A percentile compares a stretch with the other conserved stretches of the same genome.
These are phyloP conservation scores for Lordiphosa fenestrarum DNA, from an alignment of 2,888 invertebrate genomes.

Conservation along the genomic window DNA sequence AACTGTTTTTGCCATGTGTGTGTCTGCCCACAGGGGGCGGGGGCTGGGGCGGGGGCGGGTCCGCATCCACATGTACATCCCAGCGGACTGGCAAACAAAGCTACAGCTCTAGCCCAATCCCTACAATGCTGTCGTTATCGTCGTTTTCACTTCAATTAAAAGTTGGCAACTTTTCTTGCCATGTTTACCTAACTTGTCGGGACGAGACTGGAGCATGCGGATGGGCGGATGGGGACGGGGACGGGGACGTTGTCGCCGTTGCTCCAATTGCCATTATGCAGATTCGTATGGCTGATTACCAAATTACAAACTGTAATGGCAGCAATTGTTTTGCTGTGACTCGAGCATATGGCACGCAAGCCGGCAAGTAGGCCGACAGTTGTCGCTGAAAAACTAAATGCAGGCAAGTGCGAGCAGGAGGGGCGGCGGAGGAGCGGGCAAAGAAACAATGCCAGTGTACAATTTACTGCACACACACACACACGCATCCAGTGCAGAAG, in stretches of 20 bases:
- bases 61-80: constrained; percentile 48
- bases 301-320: constrained; percentile 74
- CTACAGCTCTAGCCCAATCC: constrained; percentile 48
- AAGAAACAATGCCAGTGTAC: constrained; percentile 34
- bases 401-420: constrained; percentile 9
- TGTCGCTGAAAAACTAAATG: constrained; percentile 53
- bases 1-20: constrained; percentile 65
- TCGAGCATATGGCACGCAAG: constrained; percentile 55
- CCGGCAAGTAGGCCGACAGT: constrained; percentile 44
- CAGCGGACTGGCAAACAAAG: constrained; percentile 56
- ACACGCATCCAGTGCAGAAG: constrained; percentile 9
- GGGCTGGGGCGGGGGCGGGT: constrained; percentile 30
- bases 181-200: constrained; percentile 65
- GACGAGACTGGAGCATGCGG: not conserved
- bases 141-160: constrained; percentile 78
- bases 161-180: constrained; percentile 76
- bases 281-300: constrained; percentile 74
- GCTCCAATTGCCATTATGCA: constrained; percentile 72
- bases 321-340: constrained; percentile 63
- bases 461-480: constrained; percentile 30
- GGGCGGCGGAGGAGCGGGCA: constrained; percentile 6
- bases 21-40: constrained; percentile 6
- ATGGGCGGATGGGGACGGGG: not conserved
- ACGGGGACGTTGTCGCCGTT: constrained; percentile 12
- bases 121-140: constrained; percentile 75